Base-by-base conservation (phyloP, 2,888 invertebrate genomes). In the Noctua pronuba region DNA sequence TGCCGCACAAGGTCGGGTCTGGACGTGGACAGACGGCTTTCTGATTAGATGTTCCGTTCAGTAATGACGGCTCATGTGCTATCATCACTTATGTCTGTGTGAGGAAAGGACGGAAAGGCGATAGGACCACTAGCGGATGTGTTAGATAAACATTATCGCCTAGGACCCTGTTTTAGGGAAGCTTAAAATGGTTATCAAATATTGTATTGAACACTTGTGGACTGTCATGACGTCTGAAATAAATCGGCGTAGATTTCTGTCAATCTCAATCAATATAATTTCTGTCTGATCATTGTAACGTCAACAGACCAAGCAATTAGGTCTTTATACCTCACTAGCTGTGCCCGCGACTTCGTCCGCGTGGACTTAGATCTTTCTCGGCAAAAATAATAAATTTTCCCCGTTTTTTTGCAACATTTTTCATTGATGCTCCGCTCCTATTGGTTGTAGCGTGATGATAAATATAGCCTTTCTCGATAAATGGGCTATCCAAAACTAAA, bases 41-140 rank as follows among this genome's bases (percentile, higher is more conserved):
- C 83, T 86, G 86, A 88, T 87, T 87, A 79, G 65, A 64, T 62
- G 80, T 86, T 88, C 89, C 87, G 88, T 75, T 87, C 74, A 24
- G 44, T 78, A 88, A 87, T 77, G 69, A 60, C 38, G 71, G 64
- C 24, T 52, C 28, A 44, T 49, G 28, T 68, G 16, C 52, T 77
- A 69, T 82, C 77, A 60, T 72, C 24, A 58, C 49, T 70, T 31
- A 71, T 69, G 35, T 13, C 31, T 66, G n/a, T 74, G 64, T 70
- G 60, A 70, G 68, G 88, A 85, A 73, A 85, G 62, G 64, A 64
- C 71, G 77, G 83, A 66, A 80, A 31, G n/a, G 31, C 58, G 86
- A 84, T 75, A 79, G 70, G 49, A 52, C 7, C 38, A 58, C 11
- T n/a, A 60, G 44, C 84, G 73, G 73, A 84, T 84, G 65, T 49